A percentile compares a stretch with the other conserved stretches of the same genome.
These are phyloP conservation scores for Sialis fuliginosa DNA, from an alignment of 2,888 invertebrate species.

Conservation along the genomic window DNA sequence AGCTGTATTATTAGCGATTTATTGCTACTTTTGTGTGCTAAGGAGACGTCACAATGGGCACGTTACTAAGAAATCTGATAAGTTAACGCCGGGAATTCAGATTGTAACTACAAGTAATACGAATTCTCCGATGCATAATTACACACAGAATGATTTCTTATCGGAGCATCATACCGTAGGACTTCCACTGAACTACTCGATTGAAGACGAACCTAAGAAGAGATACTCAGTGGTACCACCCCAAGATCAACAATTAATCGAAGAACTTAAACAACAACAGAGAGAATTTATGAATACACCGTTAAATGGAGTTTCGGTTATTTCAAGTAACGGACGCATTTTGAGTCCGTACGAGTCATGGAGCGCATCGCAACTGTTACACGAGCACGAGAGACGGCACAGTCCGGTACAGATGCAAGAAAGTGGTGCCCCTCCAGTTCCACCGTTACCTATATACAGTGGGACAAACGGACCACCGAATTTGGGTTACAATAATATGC, in stretches of 20 bases:
- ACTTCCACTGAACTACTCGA: constrained; percentile 25
- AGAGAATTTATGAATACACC: constrained; percentile 16
- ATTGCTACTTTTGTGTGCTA: constrained; percentile 31
- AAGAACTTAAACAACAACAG: constrained; percentile 26
- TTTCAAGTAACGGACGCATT: constrained; percentile 25
- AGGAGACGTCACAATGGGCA: constrained; percentile 19
- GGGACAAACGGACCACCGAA: constrained; percentile 24
- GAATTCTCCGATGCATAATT: constrained; percentile 13
- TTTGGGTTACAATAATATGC: not conserved
- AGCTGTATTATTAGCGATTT: constrained; percentile 24
- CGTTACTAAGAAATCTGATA: constrained; percentile 19
- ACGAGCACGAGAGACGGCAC: constrained; percentile 36
- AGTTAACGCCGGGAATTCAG: constrained; percentile 24
- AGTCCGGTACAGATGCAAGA: constrained; percentile 25
- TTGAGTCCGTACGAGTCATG: constrained; percentile 37
- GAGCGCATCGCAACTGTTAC: constrained; percentile 38
- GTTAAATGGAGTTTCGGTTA: constrained; percentile 19
- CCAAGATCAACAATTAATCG: constrained; percentile 27
- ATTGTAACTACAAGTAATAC: constrained; percentile 26
- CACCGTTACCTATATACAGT: constrained; percentile 29
- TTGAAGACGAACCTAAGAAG: constrained; percentile 29
- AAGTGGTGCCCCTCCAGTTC: constrained; percentile 29
- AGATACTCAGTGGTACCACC: constrained; percentile 28
- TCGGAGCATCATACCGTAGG: constrained; percentile 27
- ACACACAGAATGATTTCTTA: constrained; percentile 17